Evolutionary conservation across 2,113 vertebrate species (phyloP).

Genomic region (Verasper variegatus): DNA sequence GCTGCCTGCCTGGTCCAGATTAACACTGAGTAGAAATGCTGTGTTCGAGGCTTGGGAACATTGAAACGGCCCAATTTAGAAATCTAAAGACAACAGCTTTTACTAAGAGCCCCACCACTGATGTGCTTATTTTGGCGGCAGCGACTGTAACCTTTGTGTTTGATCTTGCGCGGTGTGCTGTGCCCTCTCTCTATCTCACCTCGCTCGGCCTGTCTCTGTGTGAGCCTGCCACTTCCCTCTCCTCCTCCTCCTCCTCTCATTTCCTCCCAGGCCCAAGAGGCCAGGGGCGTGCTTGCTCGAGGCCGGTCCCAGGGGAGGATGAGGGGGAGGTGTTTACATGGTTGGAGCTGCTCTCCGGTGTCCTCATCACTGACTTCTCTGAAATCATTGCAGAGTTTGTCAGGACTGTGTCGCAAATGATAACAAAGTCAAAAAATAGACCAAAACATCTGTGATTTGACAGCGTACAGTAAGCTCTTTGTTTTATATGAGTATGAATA

Average conservation of each 20-base stretch:
- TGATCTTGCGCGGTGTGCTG: slow-evolving; percentile 64
- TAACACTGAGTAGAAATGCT: slow-evolving; percentile 26
- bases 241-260: slow-evolving; percentile 67
- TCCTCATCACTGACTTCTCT: slow-evolving; percentile 70
- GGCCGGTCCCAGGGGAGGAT: slow-evolving; percentile 62
- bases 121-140: slow-evolving; percentile 74
- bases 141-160: slow-evolving; percentile 56
- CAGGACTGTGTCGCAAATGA: slow-evolving; percentile 15
- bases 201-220: slow-evolving; percentile 63
- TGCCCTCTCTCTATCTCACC: slow-evolving; percentile 70
- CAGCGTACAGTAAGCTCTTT: neutral
- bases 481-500: neutral
- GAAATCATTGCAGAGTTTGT: slow-evolving; percentile 35
- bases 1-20: slow-evolving; percentile 21
- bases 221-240: slow-evolving; percentile 63
- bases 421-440: slow-evolving; percentile 1
- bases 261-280: slow-evolving; percentile 78
- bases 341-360: slow-evolving; percentile 74
- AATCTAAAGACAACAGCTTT: slow-evolving; percentile 69
- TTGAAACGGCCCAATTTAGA: slow-evolving; percentile 66
- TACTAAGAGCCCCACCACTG: slow-evolving; percentile 36
- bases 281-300: slow-evolving; percentile 67
- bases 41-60: slow-evolving; percentile 13
- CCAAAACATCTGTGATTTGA: neutral
- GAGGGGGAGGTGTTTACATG: slow-evolving; percentile 81